phyloP scores from a whole-genome alignment of 2,888 invertebrate genomes.

The Philhelius pedissequus region DNA sequence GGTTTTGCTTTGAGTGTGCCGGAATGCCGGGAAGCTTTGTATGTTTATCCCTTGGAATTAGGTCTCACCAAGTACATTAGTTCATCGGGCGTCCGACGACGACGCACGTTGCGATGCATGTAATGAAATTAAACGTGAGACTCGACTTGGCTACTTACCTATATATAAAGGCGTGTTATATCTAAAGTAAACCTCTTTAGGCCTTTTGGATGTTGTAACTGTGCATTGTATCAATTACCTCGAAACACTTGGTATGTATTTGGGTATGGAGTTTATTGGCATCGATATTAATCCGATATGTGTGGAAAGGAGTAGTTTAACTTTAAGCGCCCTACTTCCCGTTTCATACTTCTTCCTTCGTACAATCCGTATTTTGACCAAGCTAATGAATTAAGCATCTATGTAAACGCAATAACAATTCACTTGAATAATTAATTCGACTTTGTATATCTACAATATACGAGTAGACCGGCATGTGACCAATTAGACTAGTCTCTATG shows the following conservation, averaged over 20 bases:
- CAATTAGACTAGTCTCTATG: conserved; percentile 46
- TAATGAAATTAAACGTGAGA: conserved; percentile 63
- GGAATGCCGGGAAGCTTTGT: background rate
- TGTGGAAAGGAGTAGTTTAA: conserved; percentile 40
- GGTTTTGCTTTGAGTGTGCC: background rate
- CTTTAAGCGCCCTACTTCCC: no score
- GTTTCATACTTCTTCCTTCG: background rate
- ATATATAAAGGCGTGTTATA: conserved; percentile 15
- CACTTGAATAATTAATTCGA: conserved; percentile 63
- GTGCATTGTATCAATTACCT: conserved; percentile 40
- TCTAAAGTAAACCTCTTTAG: conserved; percentile 18
- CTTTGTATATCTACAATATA: conserved; percentile 56
- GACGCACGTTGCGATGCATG: conserved; percentile 2
- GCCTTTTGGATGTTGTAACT: background rate
- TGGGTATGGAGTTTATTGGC: conserved; percentile 41
- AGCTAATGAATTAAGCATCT: conserved; percentile 66
- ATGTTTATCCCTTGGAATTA: conserved; percentile 19
- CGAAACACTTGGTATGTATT: conserved; percentile 32
- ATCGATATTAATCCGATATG: conserved; percentile 53
- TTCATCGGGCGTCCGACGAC: background rate
- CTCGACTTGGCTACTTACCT: conserved; percentile 9
- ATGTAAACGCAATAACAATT: conserved; percentile 67
- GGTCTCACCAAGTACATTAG: conserved; percentile 46
- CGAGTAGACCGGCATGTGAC: conserved; percentile 57
- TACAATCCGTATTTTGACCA: background rate